phyloP scores from a whole-genome alignment of 2,113 vertebrate species.

The Odocoileus virginianus region DNA sequence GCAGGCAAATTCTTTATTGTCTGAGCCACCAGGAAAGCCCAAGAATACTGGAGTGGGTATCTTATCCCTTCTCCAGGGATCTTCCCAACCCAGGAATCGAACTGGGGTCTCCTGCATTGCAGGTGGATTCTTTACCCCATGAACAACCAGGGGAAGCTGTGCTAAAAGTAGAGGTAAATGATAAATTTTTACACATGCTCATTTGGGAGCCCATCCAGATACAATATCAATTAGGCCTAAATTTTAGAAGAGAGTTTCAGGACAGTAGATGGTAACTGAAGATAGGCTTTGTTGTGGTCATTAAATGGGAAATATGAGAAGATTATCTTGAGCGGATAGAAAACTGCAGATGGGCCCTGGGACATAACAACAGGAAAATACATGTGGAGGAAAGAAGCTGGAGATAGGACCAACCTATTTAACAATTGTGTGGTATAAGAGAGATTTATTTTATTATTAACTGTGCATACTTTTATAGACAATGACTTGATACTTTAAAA shows the following conservation, averaged over 20 bases:
- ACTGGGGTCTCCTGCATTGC: neutral
- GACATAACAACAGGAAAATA: neutral
- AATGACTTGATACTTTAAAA: constrained; percentile 12
- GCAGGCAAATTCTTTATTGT: neutral
- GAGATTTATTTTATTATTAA: constrained; percentile 3
- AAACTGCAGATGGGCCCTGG: neutral
- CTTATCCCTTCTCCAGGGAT: neutral
- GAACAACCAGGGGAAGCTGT: neutral
- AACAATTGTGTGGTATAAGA: neutral
- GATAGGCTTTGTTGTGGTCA: neutral
- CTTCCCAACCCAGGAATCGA: neutral
- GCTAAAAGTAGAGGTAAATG: neutral
- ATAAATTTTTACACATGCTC: neutral
- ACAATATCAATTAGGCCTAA: neutral
- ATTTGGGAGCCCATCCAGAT: neutral
- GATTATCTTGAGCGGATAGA: neutral
- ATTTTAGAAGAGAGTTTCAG: neutral
- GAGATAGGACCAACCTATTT: neutral
- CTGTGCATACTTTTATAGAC: neutral
- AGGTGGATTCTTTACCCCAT: neutral
- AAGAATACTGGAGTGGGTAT: neutral
- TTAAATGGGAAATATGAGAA: neutral
- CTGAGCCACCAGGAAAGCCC: neutral
- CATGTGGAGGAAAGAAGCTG: neutral
- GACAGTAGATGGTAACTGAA: neutral